Conservation (phyloP, 2,797 vertebrate genomes). For the Malurus splendens region DNA sequence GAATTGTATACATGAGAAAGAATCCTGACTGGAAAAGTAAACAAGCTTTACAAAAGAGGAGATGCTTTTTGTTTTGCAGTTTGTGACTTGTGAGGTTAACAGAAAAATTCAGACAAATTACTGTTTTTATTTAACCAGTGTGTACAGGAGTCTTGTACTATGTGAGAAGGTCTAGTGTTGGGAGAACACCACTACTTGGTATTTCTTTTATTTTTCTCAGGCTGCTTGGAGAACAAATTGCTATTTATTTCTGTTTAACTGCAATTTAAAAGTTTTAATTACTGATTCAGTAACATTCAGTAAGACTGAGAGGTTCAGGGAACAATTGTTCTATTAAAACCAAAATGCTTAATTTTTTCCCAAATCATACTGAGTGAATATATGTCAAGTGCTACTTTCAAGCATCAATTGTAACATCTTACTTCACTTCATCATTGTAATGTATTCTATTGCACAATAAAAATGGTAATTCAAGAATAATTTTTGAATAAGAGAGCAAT, state of each 20-base stretch:
- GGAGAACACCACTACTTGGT: neutral
- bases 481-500: neutral
- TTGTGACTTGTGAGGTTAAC: neutral
- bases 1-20: neutral
- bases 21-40: neutral
- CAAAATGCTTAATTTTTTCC: neutral
- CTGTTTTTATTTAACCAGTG: neutral
- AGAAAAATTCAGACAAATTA: neutral
- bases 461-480: neutral
- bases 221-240: neutral
- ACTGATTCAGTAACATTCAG: neutral
- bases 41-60: neutral
- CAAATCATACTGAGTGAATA: neutral
- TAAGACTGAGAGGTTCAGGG: neutral
- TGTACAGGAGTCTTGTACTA: neutral
- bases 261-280: neutral
- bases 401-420: accelerated
- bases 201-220: neutral
- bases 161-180: neutral
- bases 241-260: neutral
- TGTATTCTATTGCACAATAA: neutral
- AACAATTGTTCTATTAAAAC: neutral
- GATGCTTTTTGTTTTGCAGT: neutral
- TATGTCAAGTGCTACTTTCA: neutral
- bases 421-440: neutral